phyloP scores from a whole-genome alignment of 2,888 invertebrate species.

The Dolichopus griseipennis region DNA sequence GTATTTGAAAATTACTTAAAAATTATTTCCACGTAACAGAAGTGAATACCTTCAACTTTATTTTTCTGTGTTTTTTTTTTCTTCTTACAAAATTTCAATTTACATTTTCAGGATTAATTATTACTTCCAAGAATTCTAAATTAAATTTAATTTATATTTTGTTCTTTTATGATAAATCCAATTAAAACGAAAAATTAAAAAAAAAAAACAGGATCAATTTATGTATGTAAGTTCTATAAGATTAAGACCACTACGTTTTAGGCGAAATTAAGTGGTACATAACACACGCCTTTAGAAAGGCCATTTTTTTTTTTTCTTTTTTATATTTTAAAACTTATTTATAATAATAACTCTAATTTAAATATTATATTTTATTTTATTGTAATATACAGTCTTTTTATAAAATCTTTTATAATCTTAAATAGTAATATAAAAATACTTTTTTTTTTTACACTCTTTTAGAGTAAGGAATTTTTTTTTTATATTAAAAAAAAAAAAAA shows the following conservation, averaged over 20 bases:
- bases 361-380: background rate
- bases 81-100: background rate
- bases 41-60: background rate
- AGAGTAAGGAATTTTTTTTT: background rate
- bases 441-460: background rate
- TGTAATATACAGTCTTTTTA: background rate
- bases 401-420: background rate
- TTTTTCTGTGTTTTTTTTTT: background rate
- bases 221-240: background rate
- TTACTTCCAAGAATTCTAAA: too few species aligned
- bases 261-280: background rate
- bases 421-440: background rate
- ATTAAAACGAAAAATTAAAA: background rate
- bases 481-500: background rate
- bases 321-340: background rate
- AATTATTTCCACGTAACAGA: background rate
- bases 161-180: background rate
- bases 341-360: background rate
- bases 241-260: background rate
- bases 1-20: background rate
- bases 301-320: background rate
- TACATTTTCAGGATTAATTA: background rate
- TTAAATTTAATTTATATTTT: background rate
- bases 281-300: slow-evolving; percentile 4
- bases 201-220: background rate